These are phyloP conservation scores for Drosophila orosa DNA, from an alignment of 1,140 invertebrate genomes.

Conservation along the genomic window DNA sequence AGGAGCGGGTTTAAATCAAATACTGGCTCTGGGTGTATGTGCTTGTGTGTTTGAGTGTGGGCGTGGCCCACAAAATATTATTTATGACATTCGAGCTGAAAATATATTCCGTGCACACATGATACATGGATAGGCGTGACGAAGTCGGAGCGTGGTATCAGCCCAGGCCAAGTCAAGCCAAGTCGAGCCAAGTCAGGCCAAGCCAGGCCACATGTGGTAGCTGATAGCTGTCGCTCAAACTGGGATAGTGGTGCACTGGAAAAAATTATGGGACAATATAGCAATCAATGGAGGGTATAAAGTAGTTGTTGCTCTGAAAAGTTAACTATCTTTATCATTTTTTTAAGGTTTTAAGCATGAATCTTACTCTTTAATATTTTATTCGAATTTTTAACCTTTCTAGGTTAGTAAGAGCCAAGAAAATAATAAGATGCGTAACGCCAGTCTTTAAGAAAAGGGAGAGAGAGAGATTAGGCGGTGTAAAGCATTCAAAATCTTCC, in stretches of 20 bases:
- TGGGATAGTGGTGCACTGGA: conserved; percentile 19
- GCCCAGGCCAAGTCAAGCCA: conserved; percentile 1
- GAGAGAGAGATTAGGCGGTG: too few species aligned
- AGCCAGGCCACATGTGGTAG: conserved; percentile 56
- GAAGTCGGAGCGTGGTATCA: conserved; percentile 15
- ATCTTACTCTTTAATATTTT: too few species aligned
- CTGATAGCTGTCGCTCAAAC: conserved; percentile 68
- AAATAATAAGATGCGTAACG: not conserved
- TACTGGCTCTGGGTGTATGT: conserved; percentile 25
- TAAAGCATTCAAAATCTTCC: not conserved
- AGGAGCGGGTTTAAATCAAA: conserved; percentile 60
- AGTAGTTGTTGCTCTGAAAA: not conserved
- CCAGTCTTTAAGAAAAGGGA: too few species aligned
- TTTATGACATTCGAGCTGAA: conserved; percentile 68
- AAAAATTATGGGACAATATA: not conserved
- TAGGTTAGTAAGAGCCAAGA: too few species aligned
- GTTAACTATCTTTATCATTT: not conserved
- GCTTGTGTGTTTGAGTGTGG: conserved; percentile 21
- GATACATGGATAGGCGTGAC: conserved; percentile 68
- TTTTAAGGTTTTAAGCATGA: too few species aligned
- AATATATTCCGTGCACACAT: conserved; percentile 71
- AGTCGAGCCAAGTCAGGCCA: conserved; percentile 1
- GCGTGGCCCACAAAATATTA: conserved; percentile 68
- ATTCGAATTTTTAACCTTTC: not conserved
- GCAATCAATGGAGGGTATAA: too few species aligned